Evolutionary conservation across 2,888 invertebrate genomes (phyloP).

Genomic region (Mechanitis messenoides): DNA sequence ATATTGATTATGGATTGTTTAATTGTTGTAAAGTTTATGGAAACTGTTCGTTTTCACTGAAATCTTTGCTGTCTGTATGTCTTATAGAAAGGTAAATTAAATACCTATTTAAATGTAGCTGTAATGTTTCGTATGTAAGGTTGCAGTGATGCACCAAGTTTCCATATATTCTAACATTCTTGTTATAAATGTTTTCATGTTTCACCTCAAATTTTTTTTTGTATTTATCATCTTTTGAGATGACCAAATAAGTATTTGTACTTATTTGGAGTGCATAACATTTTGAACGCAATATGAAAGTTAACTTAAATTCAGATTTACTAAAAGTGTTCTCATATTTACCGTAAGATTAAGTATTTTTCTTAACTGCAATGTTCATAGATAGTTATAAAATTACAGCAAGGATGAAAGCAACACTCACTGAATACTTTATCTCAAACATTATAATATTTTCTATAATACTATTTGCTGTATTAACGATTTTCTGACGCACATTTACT

Average conservation of each 20-base stretch:
- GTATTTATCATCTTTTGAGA: too few relatives aligned
- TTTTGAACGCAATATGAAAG: not conserved
- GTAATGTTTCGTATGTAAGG: slow-evolving; percentile 19
- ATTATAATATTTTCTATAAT: slow-evolving; percentile 9
- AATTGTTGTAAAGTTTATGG: slow-evolving; percentile 71
- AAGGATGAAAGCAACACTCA: not conserved
- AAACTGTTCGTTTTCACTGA: slow-evolving; percentile 57
- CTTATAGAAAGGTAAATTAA: slow-evolving; percentile 32
- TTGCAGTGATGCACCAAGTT: not conserved
- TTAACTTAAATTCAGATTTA: too few relatives aligned
- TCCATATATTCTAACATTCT: slow-evolving; percentile 1
- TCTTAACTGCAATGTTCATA: not conserved
- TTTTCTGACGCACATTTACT: slow-evolving; percentile 9
- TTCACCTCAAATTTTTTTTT: not conserved
- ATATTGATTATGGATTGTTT: slow-evolving; percentile 68
- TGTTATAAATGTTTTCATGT: slow-evolving; percentile 1
- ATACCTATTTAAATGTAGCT: slow-evolving; percentile 38
- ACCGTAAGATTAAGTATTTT: too few relatives aligned
- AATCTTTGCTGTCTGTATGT: slow-evolving; percentile 56
- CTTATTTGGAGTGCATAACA: not conserved
- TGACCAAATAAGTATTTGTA: too few relatives aligned
- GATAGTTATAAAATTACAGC: not conserved
- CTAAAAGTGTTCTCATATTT: too few relatives aligned
- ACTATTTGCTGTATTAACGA: slow-evolving; percentile 9
- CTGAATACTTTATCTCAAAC: not conserved